A percentile compares a stretch with the other conserved stretches of the same genome.
These are phyloP conservation scores for Lophius americanus DNA, from an alignment of 2,797 vertebrate species.

Conservation along the genomic window DNA sequence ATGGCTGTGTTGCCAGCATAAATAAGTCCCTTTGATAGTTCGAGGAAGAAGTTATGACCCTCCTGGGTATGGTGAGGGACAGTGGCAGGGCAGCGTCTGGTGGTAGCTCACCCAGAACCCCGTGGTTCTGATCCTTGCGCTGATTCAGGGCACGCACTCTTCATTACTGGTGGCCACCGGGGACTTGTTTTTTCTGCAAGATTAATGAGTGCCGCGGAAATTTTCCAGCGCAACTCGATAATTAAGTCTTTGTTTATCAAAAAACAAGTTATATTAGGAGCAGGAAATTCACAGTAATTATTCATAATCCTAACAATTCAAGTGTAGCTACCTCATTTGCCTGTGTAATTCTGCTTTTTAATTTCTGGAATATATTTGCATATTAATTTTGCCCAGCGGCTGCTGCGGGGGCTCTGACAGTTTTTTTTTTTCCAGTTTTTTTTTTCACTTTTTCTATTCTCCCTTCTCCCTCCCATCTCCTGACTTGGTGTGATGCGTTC, in stretches of 20 bases:
- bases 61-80: conserved; percentile 94
- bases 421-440: conserved; percentile 75
- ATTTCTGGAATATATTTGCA: conserved; percentile 99
- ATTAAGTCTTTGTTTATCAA: conserved; percentile 99
- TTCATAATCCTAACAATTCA: conserved; percentile 99
- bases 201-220: conserved; percentile 99
- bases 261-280: conserved; percentile 99
- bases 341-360: conserved; percentile 99
- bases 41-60: conserved; percentile 97
- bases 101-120: conserved; percentile 91
- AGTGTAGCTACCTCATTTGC: conserved; percentile 99
- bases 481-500: conserved; percentile 89
- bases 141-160: conserved; percentile 99
- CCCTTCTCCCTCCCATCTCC: conserved; percentile 27
- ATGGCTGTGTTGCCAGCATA: conserved; percentile 97
- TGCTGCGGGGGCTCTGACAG: conserved; percentile 96
- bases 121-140: conserved; percentile 94
- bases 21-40: conserved; percentile 99
- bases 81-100: conserved; percentile 92
- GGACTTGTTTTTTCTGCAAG: conserved; percentile 99
- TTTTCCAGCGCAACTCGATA: conserved; percentile 99
- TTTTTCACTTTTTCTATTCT: neutral
- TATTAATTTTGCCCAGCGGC: conserved; percentile 99
- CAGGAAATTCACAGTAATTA: conserved; percentile 99
- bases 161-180: conserved; percentile 97